A percentile compares a stretch with the other conserved stretches of the same genome.
These are phyloP conservation scores for Dasyprocta punctata DNA, from an alignment of 2,113 vertebrate genomes.

Conservation along the genomic window DNA sequence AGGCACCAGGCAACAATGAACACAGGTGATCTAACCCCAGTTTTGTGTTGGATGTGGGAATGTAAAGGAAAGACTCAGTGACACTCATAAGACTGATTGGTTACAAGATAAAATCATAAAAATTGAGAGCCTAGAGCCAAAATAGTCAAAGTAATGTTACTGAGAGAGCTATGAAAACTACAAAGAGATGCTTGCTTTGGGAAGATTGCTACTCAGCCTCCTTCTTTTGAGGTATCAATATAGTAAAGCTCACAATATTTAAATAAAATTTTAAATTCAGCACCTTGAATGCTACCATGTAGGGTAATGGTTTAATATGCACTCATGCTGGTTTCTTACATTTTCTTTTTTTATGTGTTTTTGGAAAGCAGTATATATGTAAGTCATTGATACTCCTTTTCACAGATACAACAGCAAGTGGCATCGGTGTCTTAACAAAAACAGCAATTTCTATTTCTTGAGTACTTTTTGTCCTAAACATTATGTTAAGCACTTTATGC, in stretches of 20 bases:
- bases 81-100: neutral
- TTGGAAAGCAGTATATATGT: neutral
- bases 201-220: neutral
- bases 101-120: neutral
- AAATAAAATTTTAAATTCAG: neutral
- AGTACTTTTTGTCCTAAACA: neutral
- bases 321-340: neutral
- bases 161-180: neutral
- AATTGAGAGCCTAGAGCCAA: neutral
- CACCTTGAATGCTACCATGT: neutral
- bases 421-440: neutral
- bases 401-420: neutral
- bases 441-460: neutral
- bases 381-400: neutral
- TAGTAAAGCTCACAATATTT: neutral
- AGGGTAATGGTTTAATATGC: neutral
- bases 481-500: neutral
- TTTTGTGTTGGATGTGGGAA: neutral
- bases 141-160: neutral
- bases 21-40: neutral
- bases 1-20: neutral
- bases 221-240: neutral
- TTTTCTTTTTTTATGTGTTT: neutral
- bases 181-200: neutral
- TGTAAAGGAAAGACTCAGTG: neutral